These are phyloP conservation scores for Melieria omissa DNA, from an alignment of 2,888 invertebrate species.

Conservation along the genomic window DNA sequence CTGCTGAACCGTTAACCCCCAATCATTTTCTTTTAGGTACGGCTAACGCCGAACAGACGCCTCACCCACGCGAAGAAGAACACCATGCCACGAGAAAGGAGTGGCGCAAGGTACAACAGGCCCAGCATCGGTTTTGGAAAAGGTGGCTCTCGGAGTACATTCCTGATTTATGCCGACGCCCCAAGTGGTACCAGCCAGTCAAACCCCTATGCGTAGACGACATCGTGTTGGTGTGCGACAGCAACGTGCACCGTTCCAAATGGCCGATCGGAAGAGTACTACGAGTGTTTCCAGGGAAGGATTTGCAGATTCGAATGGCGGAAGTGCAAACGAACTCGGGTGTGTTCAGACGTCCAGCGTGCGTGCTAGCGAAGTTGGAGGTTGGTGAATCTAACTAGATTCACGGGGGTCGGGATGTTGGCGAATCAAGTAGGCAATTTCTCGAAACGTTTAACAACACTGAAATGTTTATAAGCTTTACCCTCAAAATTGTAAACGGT, in stretches of 20 bases:
- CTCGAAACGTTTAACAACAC: no score
- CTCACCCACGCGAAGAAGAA: conserved; percentile 6
- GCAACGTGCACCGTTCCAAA: conserved; percentile 28
- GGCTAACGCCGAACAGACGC: conserved; percentile 34
- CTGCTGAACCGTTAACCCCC: conserved; percentile 38
- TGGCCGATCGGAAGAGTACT: conserved; percentile 28
- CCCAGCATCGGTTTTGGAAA: background rate
- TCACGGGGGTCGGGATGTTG: no score
- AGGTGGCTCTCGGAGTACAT: conserved; percentile 11
- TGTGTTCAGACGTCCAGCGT: conserved; percentile 25
- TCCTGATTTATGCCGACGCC: conserved; percentile 26
- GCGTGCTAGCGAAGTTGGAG: conserved; percentile 25
- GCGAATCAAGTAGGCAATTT: no score
- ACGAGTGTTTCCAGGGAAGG: conserved; percentile 22
- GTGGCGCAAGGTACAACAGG: conserved; percentile 15
- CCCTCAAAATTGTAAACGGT: no score
- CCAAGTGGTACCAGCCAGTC: conserved; percentile 31
- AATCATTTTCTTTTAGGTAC: conserved; percentile 38
- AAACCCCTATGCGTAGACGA: conserved; percentile 19
- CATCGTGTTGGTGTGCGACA: conserved; percentile 29
- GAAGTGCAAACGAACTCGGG: conserved; percentile 20
- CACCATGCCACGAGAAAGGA: conserved; percentile 3
- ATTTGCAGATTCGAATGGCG: conserved; percentile 23
- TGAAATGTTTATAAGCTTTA: no score
- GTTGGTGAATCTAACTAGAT: conserved; percentile 20